Evolutionary conservation across 2,888 invertebrate genomes (phyloP).

Genomic region (Yponomeuta malinellus): DNA sequence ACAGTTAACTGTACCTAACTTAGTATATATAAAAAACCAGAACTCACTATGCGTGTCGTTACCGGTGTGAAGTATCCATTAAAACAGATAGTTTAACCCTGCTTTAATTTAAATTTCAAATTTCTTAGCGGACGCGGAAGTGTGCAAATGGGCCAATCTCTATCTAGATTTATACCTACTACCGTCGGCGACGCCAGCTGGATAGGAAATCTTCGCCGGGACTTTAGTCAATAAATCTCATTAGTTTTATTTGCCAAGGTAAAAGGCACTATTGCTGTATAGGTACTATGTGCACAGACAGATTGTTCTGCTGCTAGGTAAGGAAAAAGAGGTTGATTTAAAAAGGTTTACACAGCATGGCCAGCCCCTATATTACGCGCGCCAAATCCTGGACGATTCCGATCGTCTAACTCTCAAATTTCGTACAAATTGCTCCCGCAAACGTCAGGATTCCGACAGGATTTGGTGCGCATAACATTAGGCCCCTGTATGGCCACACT

Average conservation of each 20-base stretch:
- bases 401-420: too few species aligned
- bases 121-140: not conserved
- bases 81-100: not conserved
- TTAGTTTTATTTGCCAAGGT: constrained; percentile 1
- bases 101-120: not conserved
- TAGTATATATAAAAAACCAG: not conserved
- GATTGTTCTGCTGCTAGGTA: not conserved
- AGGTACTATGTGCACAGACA: not conserved
- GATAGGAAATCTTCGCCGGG: not conserved
- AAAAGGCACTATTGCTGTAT: not conserved
- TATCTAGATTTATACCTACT: not conserved
- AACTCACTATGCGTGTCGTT: not conserved
- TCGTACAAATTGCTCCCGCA: too few species aligned
- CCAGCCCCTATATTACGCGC: too few species aligned
- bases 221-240: not conserved
- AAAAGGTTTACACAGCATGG: too few species aligned
- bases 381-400: too few species aligned
- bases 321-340: too few species aligned
- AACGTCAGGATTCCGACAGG: too few species aligned
- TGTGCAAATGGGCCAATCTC: not conserved
- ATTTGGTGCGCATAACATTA: too few species aligned
- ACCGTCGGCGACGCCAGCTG: not conserved
- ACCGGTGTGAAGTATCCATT: not conserved
- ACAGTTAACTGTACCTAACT: too few species aligned
- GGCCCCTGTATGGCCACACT: too few species aligned